These are phyloP conservation scores for Umimayanthus kanabou DNA, from an alignment of 92 coral and sea anemone species.

Conservation along the genomic window DNA sequence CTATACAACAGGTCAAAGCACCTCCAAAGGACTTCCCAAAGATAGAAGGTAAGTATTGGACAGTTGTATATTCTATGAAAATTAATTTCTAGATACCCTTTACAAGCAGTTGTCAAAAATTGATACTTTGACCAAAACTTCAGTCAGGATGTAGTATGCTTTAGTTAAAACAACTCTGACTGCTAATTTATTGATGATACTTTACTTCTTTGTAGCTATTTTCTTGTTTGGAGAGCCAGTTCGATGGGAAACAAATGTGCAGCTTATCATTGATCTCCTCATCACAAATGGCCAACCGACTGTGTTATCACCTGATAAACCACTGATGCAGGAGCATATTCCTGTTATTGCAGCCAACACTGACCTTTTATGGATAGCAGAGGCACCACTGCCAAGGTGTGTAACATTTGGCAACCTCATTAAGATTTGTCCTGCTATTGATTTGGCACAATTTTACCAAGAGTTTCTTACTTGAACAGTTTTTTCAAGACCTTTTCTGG, in stretches of 20 bases:
- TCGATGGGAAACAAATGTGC: conserved; percentile 78
- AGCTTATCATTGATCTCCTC: conserved; percentile 66
- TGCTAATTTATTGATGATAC: background rate
- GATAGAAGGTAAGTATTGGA: conserved; percentile 46
- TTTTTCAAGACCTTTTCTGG: conserved; percentile 42
- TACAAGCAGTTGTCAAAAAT: background rate
- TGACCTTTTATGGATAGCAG: conserved; percentile 72
- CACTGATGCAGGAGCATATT: conserved; percentile 38
- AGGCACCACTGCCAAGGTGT: conserved; percentile 73
- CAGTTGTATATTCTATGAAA: background rate
- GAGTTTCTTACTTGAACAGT: conserved; percentile 10
- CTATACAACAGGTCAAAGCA: background rate
- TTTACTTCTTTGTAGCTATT: conserved; percentile 42
- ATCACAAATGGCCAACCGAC: conserved; percentile 66
- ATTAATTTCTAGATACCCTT: background rate
- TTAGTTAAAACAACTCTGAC: background rate
- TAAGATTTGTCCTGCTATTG: background rate
- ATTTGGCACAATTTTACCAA: too few species aligned
- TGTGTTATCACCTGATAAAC: conserved; percentile 11
- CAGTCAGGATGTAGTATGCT: background rate
- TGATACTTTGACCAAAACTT: background rate
- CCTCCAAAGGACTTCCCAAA: conserved; percentile 41
- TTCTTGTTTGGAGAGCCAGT: conserved; percentile 80
- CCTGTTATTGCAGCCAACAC: conserved; percentile 78
- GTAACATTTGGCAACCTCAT: background rate